phyloP scores from a whole-genome alignment of 2,888 invertebrate genomes.

The Eupeodes latifasciatus region DNA sequence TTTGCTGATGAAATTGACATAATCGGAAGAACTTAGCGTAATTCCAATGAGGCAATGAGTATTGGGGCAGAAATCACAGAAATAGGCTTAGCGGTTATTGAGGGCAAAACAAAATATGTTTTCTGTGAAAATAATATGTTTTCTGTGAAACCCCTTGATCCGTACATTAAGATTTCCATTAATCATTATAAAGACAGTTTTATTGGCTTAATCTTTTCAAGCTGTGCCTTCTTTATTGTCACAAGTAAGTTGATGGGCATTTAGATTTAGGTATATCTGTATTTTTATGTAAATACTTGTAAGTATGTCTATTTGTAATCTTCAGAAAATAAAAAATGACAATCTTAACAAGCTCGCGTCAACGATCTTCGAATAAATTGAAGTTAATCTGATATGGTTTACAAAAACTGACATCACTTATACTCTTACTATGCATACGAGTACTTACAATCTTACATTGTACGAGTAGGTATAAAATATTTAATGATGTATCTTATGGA shows the following conservation, averaged over 20 bases:
- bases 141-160: slow-evolving; percentile 33
- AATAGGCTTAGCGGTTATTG: no score
- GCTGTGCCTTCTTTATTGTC: not conserved
- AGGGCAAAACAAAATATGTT: not conserved
- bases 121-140: not conserved
- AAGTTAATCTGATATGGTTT: slow-evolving; percentile 43
- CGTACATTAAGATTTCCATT: slow-evolving; percentile 3
- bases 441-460: no score
- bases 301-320: no score
- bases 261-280: not conserved
- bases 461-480: no score
- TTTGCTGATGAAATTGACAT: no score
- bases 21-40: no score
- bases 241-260: not conserved
- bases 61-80: no score
- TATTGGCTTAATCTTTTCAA: slow-evolving; percentile 43
- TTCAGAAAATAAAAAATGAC: slow-evolving; percentile 17
- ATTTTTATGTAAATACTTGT: no score
- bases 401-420: not conserved
- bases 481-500: not conserved
- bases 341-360: slow-evolving; percentile 43
- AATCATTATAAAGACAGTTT: slow-evolving; percentile 26
- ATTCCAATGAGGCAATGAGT: no score
- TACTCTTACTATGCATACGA: not conserved
- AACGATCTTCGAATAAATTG: slow-evolving; percentile 55